phyloP scores from a whole-genome alignment of 2,797 vertebrate species.

The Simalia tracyae region DNA sequence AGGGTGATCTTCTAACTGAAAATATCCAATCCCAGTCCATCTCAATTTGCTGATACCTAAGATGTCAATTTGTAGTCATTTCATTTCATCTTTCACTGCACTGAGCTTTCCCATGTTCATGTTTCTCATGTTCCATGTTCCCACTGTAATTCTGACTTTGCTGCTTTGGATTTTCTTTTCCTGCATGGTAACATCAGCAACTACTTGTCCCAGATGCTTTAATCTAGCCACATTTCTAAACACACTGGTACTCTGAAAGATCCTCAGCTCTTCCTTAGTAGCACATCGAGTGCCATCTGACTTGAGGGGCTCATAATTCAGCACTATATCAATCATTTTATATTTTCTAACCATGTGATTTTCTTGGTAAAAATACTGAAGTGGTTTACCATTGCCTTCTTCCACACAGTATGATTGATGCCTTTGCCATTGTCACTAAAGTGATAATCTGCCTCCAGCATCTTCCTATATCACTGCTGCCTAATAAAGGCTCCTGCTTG shows the following conservation, averaged over 20 bases:
- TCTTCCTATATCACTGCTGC: too few species aligned
- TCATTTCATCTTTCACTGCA: not conserved
- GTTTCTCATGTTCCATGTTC: not conserved
- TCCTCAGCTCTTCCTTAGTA: not conserved
- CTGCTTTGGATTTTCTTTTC: not conserved
- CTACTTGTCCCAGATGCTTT: not conserved
- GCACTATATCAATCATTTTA: too few species aligned
- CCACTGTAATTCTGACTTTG: not conserved
- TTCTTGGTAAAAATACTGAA: too few species aligned
- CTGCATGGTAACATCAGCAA: not conserved
- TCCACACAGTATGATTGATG: too few species aligned
- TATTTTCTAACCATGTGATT: too few species aligned
- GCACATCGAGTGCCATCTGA: not conserved
- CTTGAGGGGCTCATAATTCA: not conserved
- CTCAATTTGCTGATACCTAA: not conserved
- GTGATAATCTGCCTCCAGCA: too few species aligned
- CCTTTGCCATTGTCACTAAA: too few species aligned
- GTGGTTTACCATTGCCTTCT: too few species aligned
- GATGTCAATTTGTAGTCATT: not conserved
- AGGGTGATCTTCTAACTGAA: not conserved
- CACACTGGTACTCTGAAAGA: not conserved
- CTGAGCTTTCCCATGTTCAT: not conserved
- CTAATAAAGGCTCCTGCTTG: too few species aligned
- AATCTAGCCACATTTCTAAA: not conserved
- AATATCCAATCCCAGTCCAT: not conserved